Evolutionary conservation across 2,113 vertebrate species (phyloP).

Genomic region (Antennarius striatus): DNA sequence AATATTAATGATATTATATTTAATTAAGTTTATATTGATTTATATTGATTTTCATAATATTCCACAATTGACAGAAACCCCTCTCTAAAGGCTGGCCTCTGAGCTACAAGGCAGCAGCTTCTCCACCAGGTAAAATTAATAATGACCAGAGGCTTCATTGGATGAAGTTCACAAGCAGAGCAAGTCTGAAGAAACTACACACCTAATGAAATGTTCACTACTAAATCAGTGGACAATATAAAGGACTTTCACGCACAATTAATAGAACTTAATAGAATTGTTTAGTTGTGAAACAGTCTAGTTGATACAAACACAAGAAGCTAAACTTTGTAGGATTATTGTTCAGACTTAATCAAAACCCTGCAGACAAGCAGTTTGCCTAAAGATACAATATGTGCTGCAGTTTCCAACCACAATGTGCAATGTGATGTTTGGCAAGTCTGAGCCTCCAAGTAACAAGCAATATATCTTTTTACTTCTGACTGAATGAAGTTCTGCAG

Average conservation of each 20-base stretch:
- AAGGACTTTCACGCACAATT: conserved; percentile 11
- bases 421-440: conserved; percentile 57
- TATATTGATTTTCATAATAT: too few species aligned
- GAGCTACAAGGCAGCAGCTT: too few species aligned
- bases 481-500: conserved; percentile 53
- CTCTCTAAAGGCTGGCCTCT: too few species aligned
- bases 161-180: too few species aligned
- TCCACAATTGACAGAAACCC: too few species aligned
- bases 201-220: background rate
- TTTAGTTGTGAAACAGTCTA: background rate
- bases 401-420: conserved; percentile 19
- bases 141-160: too few species aligned
- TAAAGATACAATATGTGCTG: conserved; percentile 42
- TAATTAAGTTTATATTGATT: too few species aligned
- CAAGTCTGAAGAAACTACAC: too few species aligned
- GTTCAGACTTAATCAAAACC: conserved; percentile 36
- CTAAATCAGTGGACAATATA: conserved; percentile 2
- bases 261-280: conserved; percentile 3
- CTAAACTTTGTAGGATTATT: conserved; percentile 23
- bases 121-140: too few species aligned
- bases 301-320: background rate
- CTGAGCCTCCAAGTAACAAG: conserved; percentile 55
- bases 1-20: too few species aligned
- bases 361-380: conserved; percentile 46
- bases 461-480: conserved; percentile 59